A percentile compares a stretch with the other conserved stretches of the same genome.
These are phyloP conservation scores for Whitmania pigra DNA, from an alignment of 1,140 invertebrate genomes.

Conservation along the genomic window DNA sequence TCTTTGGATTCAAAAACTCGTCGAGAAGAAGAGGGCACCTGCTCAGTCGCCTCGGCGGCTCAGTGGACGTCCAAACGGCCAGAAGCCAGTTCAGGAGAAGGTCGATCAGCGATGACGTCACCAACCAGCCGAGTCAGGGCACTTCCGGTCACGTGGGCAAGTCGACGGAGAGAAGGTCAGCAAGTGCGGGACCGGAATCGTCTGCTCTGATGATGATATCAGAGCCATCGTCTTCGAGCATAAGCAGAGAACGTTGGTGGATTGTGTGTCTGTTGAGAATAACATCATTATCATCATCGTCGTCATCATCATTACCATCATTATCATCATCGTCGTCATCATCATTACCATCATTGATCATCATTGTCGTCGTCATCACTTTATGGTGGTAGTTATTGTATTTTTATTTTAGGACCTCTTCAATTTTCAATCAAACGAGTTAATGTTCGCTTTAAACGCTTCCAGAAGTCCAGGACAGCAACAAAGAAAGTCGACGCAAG, in stretches of 20 bases:
- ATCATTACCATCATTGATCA: too few species aligned
- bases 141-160: neutral
- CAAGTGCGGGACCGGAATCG: conserved; percentile 10
- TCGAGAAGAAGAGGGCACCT: neutral
- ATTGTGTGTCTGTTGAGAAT: too few species aligned
- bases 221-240: conserved; percentile 12
- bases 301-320: too few species aligned
- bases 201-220: conserved; percentile 24
- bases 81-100: conserved; percentile 19
- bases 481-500: too few species aligned
- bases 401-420: too few species aligned
- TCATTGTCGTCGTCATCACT: too few species aligned
- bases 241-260: neutral
- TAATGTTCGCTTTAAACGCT: too few species aligned
- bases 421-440: too few species aligned
- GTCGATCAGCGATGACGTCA: conserved; percentile 24
- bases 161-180: neutral
- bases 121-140: neutral
- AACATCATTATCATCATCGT: too few species aligned
- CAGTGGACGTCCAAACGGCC: conserved; percentile 14
- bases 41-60: neutral
- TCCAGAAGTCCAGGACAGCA: too few species aligned
- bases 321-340: too few species aligned
- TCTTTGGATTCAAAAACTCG: neutral
- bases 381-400: too few species aligned